These are phyloP conservation scores for Drosophila melanosoma DNA, from an alignment of 2,888 invertebrate species.

Conservation along the genomic window DNA sequence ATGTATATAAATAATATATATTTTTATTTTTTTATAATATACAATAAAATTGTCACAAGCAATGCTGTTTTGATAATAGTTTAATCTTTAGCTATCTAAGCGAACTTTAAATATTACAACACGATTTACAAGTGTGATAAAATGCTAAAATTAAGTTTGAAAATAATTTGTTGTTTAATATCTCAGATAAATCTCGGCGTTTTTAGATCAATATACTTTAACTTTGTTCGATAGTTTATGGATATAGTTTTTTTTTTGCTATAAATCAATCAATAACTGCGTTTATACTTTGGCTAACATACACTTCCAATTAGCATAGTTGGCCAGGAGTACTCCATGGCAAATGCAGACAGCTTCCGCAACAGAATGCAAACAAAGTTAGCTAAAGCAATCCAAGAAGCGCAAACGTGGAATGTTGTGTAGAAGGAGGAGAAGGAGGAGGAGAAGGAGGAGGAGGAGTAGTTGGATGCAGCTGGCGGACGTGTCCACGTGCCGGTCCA, in stretches of 20 bases:
- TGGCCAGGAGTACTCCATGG: conserved; percentile 7
- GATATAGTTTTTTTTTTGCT: not conserved
- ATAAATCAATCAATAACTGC: not conserved
- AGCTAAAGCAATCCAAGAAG: conserved; percentile 26
- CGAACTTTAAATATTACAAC: not conserved
- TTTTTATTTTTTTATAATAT: not conserved
- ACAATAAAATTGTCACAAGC: not conserved
- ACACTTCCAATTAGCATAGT: conserved; percentile 32
- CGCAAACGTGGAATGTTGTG: conserved; percentile 13
- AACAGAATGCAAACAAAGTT: conserved; percentile 56
- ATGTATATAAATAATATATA: not conserved
- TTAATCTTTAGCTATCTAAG: not conserved
- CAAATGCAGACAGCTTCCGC: conserved; percentile 41
- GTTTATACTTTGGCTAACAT: not conserved
- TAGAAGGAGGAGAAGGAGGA: not conserved
- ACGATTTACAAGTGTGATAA: not conserved
- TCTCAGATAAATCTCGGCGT: not conserved
- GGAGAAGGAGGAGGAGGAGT: not conserved
- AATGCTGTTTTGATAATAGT: not conserved
- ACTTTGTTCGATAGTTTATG: not conserved
- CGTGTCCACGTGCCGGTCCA: conserved; percentile 48
- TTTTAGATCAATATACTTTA: not conserved
- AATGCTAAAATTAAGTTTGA: not conserved
- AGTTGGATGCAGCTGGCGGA: conserved; percentile 11
- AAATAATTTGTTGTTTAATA: too few relatives aligned